A percentile compares a stretch with the other conserved stretches of the same genome.
These are phyloP conservation scores for Hemithea aestivaria DNA, from an alignment of 2,888 invertebrate species.

Conservation along the genomic window DNA sequence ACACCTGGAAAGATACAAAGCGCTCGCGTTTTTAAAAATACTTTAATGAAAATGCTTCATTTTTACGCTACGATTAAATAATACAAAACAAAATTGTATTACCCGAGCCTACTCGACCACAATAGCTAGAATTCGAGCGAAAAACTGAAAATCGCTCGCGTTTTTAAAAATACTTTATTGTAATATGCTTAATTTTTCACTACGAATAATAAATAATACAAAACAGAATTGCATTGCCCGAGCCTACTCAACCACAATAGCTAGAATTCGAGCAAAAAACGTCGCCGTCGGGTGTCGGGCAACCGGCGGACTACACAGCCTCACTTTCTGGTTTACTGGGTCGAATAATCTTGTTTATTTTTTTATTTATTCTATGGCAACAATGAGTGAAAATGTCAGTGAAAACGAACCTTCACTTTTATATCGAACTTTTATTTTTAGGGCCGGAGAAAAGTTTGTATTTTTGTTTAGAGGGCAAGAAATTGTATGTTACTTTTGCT, in stretches of 20 bases:
- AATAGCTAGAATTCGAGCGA: conserved; percentile 43
- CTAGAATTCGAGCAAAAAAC: conserved; percentile 49
- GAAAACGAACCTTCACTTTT: conserved; percentile 56
- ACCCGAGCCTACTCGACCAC: conserved; percentile 24
- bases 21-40: no score
- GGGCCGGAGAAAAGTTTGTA: conserved; percentile 10
- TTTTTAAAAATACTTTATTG: no score
- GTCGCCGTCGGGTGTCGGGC: conserved; percentile 44
- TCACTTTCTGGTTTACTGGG: conserved; percentile 64
- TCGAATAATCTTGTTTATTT: conserved; percentile 52
- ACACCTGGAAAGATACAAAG: no score
- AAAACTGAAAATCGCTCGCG: no score
- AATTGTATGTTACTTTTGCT: not conserved
- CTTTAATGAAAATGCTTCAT: no score
- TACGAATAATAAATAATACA: no score
- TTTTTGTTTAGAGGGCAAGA: no score
- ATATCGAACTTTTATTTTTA: conserved; percentile 22
- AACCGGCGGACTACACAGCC: conserved; percentile 35
- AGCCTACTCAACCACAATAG: conserved; percentile 35
- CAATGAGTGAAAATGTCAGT: conserved; percentile 53
- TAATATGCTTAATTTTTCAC: no score
- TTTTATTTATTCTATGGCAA: conserved; percentile 46
- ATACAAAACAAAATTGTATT: no score
- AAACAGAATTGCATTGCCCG: conserved; percentile 13
- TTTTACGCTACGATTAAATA: no score